Evolutionary conservation across 2,797 vertebrate species (phyloP).

Genomic region (Onychomys arenicola): DNA sequence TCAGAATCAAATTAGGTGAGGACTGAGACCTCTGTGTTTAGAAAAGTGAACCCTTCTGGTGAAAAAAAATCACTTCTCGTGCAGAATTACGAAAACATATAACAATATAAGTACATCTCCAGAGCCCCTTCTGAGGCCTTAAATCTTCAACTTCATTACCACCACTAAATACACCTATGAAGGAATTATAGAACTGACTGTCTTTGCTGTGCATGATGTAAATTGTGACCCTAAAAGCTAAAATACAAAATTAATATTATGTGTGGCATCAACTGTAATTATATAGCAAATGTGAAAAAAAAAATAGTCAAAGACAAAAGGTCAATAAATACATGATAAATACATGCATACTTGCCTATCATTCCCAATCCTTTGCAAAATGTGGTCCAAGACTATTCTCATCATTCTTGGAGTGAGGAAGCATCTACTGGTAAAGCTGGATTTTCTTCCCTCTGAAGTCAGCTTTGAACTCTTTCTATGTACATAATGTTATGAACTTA

Average conservation of each 20-base stretch:
- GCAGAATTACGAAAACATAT: not conserved
- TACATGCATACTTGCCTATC: not conserved
- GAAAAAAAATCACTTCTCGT: not conserved
- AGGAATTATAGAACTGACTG: not conserved
- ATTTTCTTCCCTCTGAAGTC: not conserved
- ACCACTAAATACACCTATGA: not conserved
- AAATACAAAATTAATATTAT: slow-evolving; percentile 45
- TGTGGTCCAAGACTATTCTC: not conserved
- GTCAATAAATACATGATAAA: not conserved
- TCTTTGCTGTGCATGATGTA: not conserved
- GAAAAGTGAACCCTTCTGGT: not conserved
- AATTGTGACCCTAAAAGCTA: slow-evolving; percentile 5
- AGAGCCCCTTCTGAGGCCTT: not conserved
- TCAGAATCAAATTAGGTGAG: not conserved
- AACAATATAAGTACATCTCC: not conserved
- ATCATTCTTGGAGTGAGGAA: not conserved
- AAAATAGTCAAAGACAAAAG: slow-evolving; percentile 47
- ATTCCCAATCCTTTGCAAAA: slow-evolving; percentile 28
- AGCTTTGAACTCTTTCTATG: slow-evolving; percentile 6
- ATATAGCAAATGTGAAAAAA: slow-evolving; percentile 56
- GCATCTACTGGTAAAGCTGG: not conserved
- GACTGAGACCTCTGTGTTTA: not conserved
- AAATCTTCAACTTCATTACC: not conserved
- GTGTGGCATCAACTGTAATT: slow-evolving; percentile 9
- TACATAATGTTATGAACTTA: not conserved